Evolutionary conservation across 53 echinoderm and acorn worm genomes (phyloP), one percentile per base, ranked within the genome.

Genomic region (Mesocentrotus franciscanus): DNA sequence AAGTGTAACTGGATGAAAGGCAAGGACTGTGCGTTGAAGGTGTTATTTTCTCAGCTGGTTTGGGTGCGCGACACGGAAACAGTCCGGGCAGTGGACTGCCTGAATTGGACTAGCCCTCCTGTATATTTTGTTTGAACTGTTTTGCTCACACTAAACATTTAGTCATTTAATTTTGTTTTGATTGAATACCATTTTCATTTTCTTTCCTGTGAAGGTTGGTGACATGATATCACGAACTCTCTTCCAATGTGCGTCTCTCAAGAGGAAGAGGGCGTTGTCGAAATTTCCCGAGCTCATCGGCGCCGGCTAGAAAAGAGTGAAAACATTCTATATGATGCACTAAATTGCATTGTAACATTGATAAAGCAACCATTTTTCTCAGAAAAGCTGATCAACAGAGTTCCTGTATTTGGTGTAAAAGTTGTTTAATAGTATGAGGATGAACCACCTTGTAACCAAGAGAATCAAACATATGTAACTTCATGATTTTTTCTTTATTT

Each of bases 141-240:
- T 61, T 61, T 61, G 61, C 61, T 61, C 4, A 17, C 61, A 61
- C 4, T 18, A 0, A 3, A 61, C 16, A 61, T 61, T 17, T 60
- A 61, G 61, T 49, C 49, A 49, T 17, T 14, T 17, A 61, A 17
- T 0, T 11, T 61, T 11, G 20, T 68, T 84, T 42, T 39, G 18
- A 18, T 22, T 32, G 76, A 18, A 39, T 83, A 97, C 97, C 96
- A 84, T 32, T 90, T 97, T 97, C 97, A 97, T 96, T 62, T 97
- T 97, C 74, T 95, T 91, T 24, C 92, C 97, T 57, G 96, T 97
- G 95, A 97, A 97, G 10, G 97, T 92, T 84, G 97, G 97, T 60
- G 94, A 95, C 18, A 96, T 14, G 42, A 96, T 59, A 35, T 90
- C 74, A 32, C 97, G 94, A 16, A 96, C 97, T 56, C 90, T 90